Conservation (phyloP, 1,140 invertebrate genomes). For the Heterodera schachtii region DNA sequence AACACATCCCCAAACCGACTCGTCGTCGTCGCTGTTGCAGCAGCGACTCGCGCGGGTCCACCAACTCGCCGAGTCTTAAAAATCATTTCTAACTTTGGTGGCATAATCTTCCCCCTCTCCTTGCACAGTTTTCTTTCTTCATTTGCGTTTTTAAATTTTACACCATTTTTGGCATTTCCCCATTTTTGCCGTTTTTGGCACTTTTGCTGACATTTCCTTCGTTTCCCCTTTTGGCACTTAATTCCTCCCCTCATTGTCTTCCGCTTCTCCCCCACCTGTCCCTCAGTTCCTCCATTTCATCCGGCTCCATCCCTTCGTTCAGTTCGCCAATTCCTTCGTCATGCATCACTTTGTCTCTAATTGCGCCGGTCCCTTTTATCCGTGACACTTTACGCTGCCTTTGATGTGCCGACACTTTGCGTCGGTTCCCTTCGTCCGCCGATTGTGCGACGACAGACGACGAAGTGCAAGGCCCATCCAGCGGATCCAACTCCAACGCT, state of each 20-base stretch:
- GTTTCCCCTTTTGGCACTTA: neutral
- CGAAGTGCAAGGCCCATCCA: neutral
- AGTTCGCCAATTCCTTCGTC: constrained; percentile 19
- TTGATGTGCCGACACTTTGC: neutral
- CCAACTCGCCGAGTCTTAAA: neutral
- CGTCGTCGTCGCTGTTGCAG: neutral
- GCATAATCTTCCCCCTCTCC: too few relatives aligned
- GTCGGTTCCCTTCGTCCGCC: neutral
- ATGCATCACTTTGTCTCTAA: neutral
- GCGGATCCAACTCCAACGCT: neutral
- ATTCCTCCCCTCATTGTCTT: neutral
- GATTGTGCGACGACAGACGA: neutral
- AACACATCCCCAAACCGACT: neutral
- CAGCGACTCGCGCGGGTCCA: constrained; percentile 6
- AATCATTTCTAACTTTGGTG: neutral
- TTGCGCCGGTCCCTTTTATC: neutral
- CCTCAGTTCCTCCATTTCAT: constrained; percentile 24
- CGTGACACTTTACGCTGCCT: constrained; percentile 4
- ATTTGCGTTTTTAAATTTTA: too few relatives aligned
- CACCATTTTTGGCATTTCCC: neutral
- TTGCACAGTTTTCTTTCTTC: too few relatives aligned
- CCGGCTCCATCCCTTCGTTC: constrained; percentile 23
- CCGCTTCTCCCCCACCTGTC: constrained; percentile 11
- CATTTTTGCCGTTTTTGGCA: too few relatives aligned
- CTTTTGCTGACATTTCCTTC: too few relatives aligned